phyloP scores from a whole-genome alignment of 1,140 invertebrate genomes.

The Archegozetes longisetosus region DNA sequence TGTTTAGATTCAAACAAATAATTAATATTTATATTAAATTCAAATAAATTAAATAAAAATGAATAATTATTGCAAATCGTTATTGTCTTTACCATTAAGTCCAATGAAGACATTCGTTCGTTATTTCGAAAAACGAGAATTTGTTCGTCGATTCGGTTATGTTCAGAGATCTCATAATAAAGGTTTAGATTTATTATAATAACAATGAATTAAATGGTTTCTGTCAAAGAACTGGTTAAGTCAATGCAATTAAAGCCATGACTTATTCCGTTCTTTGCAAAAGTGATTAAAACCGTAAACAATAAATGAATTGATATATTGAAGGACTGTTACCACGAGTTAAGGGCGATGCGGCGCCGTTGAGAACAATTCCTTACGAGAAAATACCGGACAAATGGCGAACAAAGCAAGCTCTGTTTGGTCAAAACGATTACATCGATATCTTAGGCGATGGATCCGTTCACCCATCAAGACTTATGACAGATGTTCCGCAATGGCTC shows the following conservation, averaged over 20 bases:
- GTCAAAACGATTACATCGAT: conserved; percentile 91
- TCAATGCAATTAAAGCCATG: no score
- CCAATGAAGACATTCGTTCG: not conserved
- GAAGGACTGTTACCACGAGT: conserved; percentile 26
- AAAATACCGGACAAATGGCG: conserved; percentile 46
- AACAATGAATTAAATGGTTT: not conserved
- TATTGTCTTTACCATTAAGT: not conserved
- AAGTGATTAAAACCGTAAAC: no score
- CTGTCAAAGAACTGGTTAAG: no score
- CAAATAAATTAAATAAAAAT: no score
- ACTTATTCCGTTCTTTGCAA: no score
- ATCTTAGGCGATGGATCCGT: conserved; percentile 66
- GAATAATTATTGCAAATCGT: no score
- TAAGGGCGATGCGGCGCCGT: conserved; percentile 34
- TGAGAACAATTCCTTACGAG: conserved; percentile 50
- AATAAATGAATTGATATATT: no score
- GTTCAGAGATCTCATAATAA: conserved; percentile 1
- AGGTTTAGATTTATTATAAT: conserved; percentile 1
- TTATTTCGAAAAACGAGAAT: not conserved
- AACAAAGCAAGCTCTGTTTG: conserved; percentile 59
- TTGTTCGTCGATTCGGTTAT: conserved; percentile 12
- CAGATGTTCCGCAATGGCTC: conserved; percentile 68
- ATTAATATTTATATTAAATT: no score
- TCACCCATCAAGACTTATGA: conserved; percentile 61
- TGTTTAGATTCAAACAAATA: no score